Percentiles rank a stretch among this genome's conserved stretches.
phyloP scores from a whole-genome alignment of 2,113 vertebrate species.

The Actinemys pallida region DNA sequence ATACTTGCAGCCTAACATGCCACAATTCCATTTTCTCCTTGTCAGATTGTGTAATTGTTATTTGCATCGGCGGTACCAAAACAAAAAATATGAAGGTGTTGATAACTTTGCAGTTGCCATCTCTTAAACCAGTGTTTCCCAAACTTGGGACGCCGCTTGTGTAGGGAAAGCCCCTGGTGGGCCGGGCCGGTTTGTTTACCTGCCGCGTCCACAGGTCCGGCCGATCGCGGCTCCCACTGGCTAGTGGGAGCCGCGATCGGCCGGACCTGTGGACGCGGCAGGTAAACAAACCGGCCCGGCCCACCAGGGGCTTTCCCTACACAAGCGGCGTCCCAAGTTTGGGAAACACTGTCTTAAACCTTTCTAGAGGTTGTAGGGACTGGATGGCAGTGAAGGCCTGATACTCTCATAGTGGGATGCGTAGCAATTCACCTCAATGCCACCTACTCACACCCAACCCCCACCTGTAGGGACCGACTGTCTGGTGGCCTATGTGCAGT shows the following conservation, averaged over 20 bases:
- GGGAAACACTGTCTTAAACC: background rate
- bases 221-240: too few species aligned
- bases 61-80: constrained; percentile 56
- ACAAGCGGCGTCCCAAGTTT: too few species aligned
- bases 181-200: too few species aligned
- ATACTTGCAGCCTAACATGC: constrained; percentile 50
- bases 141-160: too few species aligned
- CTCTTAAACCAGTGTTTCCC: background rate
- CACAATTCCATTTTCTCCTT: constrained; percentile 68
- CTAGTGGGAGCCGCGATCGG: too few species aligned
- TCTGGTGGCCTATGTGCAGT: background rate
- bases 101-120: constrained; percentile 26
- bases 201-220: too few species aligned
- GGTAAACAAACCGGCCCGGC: too few species aligned
- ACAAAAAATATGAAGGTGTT: constrained; percentile 48
- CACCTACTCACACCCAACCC: background rate
- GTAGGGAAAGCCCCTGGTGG: too few species aligned
- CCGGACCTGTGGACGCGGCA: too few species aligned
- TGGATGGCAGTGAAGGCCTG: constrained; percentile 73
- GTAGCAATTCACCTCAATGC: background rate
- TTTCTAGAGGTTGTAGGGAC: background rate
- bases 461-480: background rate
- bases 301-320: too few species aligned
- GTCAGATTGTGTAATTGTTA: constrained; percentile 65
- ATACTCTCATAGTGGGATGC: background rate